Evolutionary conservation across 2,797 vertebrate genomes (phyloP).

Genomic region (Falco berigora): DNA sequence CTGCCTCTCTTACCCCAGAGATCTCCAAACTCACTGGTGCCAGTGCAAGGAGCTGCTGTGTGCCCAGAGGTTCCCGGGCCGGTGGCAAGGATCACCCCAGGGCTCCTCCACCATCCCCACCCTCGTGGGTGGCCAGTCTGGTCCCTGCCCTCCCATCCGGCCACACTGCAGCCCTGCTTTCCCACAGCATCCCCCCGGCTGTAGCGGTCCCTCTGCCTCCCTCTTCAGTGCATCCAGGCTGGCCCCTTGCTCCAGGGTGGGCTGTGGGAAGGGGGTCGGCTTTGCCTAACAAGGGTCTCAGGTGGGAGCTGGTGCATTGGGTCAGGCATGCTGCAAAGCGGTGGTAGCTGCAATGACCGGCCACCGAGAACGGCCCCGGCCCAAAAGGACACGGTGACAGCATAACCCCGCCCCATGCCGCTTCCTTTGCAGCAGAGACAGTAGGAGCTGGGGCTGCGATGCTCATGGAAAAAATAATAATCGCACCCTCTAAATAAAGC

Average conservation of each 20-base stretch:
- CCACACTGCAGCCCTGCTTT: neutral
- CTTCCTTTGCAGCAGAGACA: neutral
- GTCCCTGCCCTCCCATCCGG: neutral
- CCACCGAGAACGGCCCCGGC: neutral
- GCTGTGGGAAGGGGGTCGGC: neutral
- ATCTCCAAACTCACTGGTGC: neutral
- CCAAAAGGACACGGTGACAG: fast-evolving
- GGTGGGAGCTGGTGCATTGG: neutral
- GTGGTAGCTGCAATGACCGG: neutral
- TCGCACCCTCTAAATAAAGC: constrained; percentile 3
- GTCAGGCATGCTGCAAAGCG: neutral
- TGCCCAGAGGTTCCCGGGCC: fast-evolving
- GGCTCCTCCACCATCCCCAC: neutral
- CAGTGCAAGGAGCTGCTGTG: neutral
- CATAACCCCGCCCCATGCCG: neutral
- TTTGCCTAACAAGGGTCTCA: neutral
- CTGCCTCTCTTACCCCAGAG: neutral
- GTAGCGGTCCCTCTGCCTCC: neutral
- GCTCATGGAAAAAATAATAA: neutral
- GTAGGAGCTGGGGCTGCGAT: neutral
- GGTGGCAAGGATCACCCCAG: neutral
- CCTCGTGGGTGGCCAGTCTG: fast-evolving
- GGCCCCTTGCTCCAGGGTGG: neutral
- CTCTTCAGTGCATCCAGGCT: neutral
- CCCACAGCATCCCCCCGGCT: fast-evolving